These are phyloP conservation scores for Tribolium madens DNA, from an alignment of 1,140 invertebrate genomes.

Conservation along the genomic window DNA sequence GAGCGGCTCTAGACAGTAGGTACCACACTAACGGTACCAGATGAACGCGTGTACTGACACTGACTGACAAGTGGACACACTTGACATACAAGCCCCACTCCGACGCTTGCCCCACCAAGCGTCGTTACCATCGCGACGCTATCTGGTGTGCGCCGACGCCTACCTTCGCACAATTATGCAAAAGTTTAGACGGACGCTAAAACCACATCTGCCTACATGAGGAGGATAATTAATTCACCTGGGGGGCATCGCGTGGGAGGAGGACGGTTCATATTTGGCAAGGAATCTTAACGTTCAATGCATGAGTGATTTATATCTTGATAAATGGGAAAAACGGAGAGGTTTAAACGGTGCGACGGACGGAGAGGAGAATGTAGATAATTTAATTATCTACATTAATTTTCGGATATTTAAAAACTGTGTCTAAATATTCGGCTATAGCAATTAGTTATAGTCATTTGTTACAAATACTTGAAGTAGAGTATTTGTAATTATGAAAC, in stretches of 20 bases:
- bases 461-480: not conserved
- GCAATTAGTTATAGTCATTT: not conserved
- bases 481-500: too few species aligned
- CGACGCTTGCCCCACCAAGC: conserved; percentile 47
- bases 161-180: not conserved
- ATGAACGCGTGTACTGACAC: conserved; percentile 51
- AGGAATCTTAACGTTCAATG: not conserved
- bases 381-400: too few species aligned
- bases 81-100: conserved; percentile 50
- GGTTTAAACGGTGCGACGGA: not conserved
- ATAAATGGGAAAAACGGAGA: not conserved
- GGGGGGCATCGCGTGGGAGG: not conserved
- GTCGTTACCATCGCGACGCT: conserved; percentile 48
- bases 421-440: not conserved
- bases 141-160: conserved; percentile 31
- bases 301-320: not conserved
- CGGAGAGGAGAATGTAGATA: not conserved
- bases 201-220: not conserved
- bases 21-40: conserved; percentile 32
- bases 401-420: not conserved
- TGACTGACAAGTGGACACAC: conserved; percentile 55
- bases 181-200: conserved; percentile 17
- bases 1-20: not conserved
- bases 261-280: not conserved
- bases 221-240: conserved; percentile 14